These are phyloP conservation scores for Psilopsiagon aurifrons DNA, from an alignment of 2,113 vertebrate species.

Conservation along the genomic window DNA sequence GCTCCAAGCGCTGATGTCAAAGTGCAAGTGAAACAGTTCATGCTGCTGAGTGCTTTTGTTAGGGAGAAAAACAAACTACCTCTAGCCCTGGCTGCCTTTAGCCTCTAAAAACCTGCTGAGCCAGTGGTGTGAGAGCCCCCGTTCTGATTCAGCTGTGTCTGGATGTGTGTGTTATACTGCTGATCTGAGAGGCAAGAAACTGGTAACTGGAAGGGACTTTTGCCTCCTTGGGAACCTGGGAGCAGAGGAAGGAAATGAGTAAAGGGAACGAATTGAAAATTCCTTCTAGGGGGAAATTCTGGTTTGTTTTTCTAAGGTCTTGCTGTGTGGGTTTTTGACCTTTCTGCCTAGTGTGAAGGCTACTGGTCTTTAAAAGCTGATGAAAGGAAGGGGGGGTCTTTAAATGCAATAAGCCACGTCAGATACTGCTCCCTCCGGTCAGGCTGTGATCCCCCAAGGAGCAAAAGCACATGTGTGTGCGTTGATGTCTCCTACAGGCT, in stretches of 20 bases:
- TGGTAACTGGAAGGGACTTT: neutral
- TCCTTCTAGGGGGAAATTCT: neutral
- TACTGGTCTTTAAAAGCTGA: slow-evolving; percentile 4
- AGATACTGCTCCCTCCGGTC: neutral
- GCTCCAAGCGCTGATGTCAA: neutral
- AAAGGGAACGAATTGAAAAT: slow-evolving; percentile 27
- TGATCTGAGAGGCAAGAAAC: neutral
- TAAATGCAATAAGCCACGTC: neutral
- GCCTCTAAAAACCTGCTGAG: slow-evolving; percentile 45
- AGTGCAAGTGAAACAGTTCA: slow-evolving; percentile 24
- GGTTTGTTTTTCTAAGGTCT: slow-evolving; percentile 42
- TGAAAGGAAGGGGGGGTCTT: slow-evolving; percentile 4
- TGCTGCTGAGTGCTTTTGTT: neutral
- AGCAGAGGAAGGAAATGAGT: slow-evolving; percentile 55
- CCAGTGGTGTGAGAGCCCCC: neutral
- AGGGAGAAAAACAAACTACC: slow-evolving; percentile 31
- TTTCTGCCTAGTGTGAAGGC: slow-evolving; percentile 23
- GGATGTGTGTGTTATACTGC: slow-evolving; percentile 11
- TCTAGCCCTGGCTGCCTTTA: neutral
- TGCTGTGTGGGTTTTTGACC: slow-evolving; percentile 47
- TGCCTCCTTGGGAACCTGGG: slow-evolving; percentile 35
- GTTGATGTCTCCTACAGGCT: neutral
- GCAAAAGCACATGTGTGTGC: neutral
- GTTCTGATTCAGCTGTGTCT: neutral
- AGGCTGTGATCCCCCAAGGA: neutral